Conservation (phyloP, 2,113 vertebrate species). For the Mionectes macconnelli region DNA sequence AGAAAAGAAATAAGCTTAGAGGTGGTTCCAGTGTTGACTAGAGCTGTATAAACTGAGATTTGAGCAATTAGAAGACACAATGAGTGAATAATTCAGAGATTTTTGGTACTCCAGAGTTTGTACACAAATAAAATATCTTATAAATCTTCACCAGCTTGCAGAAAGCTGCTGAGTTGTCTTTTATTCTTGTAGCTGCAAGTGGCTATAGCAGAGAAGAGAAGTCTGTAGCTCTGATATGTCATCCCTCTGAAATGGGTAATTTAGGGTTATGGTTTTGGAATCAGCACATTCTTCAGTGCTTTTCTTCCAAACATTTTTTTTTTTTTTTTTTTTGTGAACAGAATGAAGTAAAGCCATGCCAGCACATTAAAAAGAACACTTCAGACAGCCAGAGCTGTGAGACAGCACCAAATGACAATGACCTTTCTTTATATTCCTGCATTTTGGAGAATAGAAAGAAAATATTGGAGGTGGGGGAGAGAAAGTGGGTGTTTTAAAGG, state of each 20-base stretch:
- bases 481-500: not conserved
- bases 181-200: slow-evolving; percentile 43
- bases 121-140: slow-evolving; percentile 3
- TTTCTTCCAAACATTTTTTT: not conserved
- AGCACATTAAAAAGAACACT: not conserved
- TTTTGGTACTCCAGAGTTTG: slow-evolving; percentile 2
- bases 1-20: not conserved
- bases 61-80: not conserved
- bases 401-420: not conserved
- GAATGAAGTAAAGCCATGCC: not conserved
- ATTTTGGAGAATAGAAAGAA: not conserved
- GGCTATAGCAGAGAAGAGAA: not conserved
- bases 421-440: not conserved
- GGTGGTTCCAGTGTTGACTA: not conserved
- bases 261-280: slow-evolving; percentile 58
- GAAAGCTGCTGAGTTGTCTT: slow-evolving; percentile 42
- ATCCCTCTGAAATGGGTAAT: slow-evolving; percentile 47
- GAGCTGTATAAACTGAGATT: not conserved
- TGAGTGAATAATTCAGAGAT: not conserved
- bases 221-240: slow-evolving; percentile 37
- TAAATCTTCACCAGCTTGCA: not conserved
- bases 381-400: not conserved
- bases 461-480: not conserved
- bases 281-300: slow-evolving; percentile 64
- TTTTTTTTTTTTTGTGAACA: not conserved